phyloP scores from a whole-genome alignment of 2,797 vertebrate genomes.

The Bovichtus variegatus region DNA sequence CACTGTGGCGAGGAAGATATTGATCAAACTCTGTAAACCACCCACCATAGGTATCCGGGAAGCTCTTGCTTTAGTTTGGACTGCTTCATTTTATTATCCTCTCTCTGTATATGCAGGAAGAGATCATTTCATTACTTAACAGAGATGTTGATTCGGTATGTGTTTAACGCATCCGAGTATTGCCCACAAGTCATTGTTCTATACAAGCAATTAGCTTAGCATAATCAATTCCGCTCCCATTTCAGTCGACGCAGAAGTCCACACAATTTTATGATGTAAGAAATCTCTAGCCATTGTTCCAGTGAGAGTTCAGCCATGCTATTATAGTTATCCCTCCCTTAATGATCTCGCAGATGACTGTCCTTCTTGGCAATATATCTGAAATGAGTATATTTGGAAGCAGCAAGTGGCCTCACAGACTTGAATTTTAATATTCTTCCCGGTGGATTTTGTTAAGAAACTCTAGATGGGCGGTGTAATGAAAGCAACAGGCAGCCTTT shows the following conservation, averaged over 20 bases:
- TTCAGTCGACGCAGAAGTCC: neutral
- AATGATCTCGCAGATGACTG: conserved; percentile 32
- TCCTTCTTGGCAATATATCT: conserved; percentile 13
- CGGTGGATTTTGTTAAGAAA: conserved; percentile 13
- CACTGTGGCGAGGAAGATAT: conserved; percentile 42
- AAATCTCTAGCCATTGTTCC: conserved; percentile 21
- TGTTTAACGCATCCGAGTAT: conserved; percentile 10
- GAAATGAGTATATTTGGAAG: conserved; percentile 22
- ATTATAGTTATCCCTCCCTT: conserved; percentile 16
- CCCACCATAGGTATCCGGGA: conserved; percentile 15
- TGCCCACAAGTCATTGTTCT: conserved; percentile 14
- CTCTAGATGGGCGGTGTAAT: neutral
- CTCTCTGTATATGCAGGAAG: neutral
- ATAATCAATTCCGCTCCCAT: conserved; percentile 7
- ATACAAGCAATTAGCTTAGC: conserved; percentile 19
- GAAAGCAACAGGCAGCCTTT: conserved; percentile 42
- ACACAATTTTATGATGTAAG: conserved; percentile 23
- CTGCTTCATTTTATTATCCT: conserved; percentile 11
- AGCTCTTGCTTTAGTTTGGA: conserved; percentile 28
- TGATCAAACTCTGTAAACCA: conserved; percentile 47
- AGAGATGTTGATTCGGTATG: conserved; percentile 18
- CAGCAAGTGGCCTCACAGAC: conserved; percentile 12
- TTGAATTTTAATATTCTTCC: conserved; percentile 42
- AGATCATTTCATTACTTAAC: neutral
- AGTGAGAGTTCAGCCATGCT: neutral